Base-by-base conservation (phyloP, 2,888 invertebrate species). In the Pristionchus arcanus region DNA sequence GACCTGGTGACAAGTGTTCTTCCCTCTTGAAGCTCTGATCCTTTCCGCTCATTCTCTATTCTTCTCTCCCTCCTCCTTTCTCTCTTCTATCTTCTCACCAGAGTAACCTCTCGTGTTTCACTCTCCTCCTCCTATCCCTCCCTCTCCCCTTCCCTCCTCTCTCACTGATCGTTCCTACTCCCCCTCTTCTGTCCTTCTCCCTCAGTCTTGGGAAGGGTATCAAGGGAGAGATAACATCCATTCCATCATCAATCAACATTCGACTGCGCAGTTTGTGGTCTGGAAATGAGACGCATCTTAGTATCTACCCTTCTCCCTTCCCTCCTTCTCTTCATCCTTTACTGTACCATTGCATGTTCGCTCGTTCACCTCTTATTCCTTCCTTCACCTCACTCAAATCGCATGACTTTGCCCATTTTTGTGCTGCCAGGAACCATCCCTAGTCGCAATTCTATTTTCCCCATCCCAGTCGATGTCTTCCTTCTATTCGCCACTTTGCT, bases 141-240 rank as follows among this genome's bases (percentile, higher is more conserved):
- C 34, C n/a, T 31, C 87, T 21, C 66, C 53, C 53, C 49, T 31
- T 68, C n/a, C 31, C 66, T 31, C 31, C 37, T 86, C 71, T 87
- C 68, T 42, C 86, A 66, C 68, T 68, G 68, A 87, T 85, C 84
- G 34, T 85, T 85, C 55, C 31, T 13, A 16, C 59, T 31, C 37
- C 37, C 63, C 83, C 84, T 31, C 84, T 85, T 85, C 59, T 59
- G 84, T 87, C 68, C 68, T 68, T 87, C 87, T 49, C 53, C 63
- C n/a, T 63, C 37, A 3, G 13, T 49, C n/a, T 34, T 28, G 42
- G 21, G 37, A n/a, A n/a, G n/a, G 49, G 87, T 87, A 87, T 87
- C 87, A 87, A 87, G 87, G 87, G 87, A 87, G 66, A 87, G 87
- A 87, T 87, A 87, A 87, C 87, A 81, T 81, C 81, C 81, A 81